Evolutionary conservation across 2,113 vertebrate species (phyloP).

Genomic region (Scytalopus superciliaris): DNA sequence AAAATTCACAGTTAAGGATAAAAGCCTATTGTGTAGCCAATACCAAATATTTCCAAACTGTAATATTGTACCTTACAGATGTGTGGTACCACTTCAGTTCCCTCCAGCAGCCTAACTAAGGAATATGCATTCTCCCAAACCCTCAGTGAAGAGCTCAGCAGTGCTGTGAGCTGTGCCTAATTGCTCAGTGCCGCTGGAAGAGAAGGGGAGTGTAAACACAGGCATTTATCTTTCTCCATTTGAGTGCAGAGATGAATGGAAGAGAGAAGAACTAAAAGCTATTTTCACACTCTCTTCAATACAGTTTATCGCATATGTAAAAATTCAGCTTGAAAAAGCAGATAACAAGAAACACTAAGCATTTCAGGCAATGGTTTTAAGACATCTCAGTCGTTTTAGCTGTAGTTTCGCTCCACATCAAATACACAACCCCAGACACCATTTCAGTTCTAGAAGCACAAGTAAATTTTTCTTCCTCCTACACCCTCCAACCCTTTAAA

Average conservation of each 20-base stretch:
- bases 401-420: not conserved
- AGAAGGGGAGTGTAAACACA: not conserved
- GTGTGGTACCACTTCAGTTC: not conserved
- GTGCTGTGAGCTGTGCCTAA: not conserved
- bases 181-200: not conserved
- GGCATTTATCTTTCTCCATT: not conserved
- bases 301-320: not conserved
- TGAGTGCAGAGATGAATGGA: not conserved
- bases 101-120: not conserved
- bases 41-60: not conserved
- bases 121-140: not conserved
- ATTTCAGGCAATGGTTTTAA: not conserved
- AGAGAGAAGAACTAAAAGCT: not conserved
- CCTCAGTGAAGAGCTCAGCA: not conserved
- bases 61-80: not conserved
- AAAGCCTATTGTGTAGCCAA: not conserved
- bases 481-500: not conserved
- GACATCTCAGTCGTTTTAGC: not conserved
- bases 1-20: conserved; percentile 12
- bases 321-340: conserved; percentile 8
- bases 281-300: conserved; percentile 10
- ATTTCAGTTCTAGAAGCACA: not conserved
- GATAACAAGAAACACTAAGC: not conserved
- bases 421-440: not conserved
- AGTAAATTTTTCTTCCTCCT: not conserved